phyloP scores from a whole-genome alignment of 2,888 invertebrate species.

The Cistogaster globosa region DNA sequence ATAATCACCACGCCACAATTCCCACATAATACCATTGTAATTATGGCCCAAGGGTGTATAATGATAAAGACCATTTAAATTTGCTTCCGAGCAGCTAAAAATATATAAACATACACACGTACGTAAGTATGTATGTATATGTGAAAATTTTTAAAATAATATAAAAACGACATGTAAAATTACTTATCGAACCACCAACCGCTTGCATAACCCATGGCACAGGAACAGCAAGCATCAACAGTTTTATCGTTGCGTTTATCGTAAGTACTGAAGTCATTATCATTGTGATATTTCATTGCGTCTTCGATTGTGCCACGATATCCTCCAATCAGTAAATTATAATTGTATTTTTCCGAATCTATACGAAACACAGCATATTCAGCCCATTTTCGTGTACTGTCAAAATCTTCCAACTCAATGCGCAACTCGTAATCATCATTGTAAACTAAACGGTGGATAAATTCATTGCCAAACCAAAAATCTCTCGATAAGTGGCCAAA shows the following conservation, averaged over 20 bases:
- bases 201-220: conserved; percentile 84
- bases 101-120: background rate
- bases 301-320: conserved; percentile 84
- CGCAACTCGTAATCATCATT: conserved; percentile 77
- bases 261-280: conserved; percentile 82
- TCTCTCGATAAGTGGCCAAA: conserved; percentile 84
- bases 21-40: conserved; percentile 85
- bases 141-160: background rate
- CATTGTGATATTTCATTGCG: conserved; percentile 84
- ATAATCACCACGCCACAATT: conserved; percentile 85
- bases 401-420: conserved; percentile 73
- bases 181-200: conserved; percentile 87
- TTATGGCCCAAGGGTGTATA: conserved; percentile 82
- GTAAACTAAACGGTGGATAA: conserved; percentile 83
- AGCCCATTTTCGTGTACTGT: conserved; percentile 82
- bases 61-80: conserved; percentile 85
- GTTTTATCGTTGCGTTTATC: conserved; percentile 84
- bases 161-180: conserved; percentile 45
- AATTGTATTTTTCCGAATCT: conserved; percentile 82
- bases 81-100: conserved; percentile 84
- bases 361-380: conserved; percentile 83
- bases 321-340: conserved; percentile 83
- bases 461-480: conserved; percentile 86
- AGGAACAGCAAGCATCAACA: conserved; percentile 84
- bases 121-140: too few species aligned